Conservation (phyloP, 2,888 invertebrate genomes). For the Callyntrura sp. region DNA sequence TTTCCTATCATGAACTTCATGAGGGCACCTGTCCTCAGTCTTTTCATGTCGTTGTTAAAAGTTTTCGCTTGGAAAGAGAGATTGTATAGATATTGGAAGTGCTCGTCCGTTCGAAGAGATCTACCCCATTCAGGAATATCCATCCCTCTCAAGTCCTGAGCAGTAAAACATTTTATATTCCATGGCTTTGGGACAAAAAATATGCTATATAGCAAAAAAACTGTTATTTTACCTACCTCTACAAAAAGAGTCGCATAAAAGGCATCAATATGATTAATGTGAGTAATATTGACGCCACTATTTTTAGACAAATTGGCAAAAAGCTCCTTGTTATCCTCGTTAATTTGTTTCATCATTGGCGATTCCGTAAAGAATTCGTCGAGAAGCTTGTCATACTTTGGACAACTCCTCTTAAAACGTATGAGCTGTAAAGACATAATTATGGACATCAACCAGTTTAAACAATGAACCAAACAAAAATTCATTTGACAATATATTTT, state of each 20-base stretch:
- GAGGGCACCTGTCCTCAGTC: slow-evolving; percentile 71
- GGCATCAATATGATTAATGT: slow-evolving; percentile 65
- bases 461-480: neutral
- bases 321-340: slow-evolving; percentile 70
- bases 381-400: slow-evolving; percentile 59
- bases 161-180: too few relatives aligned
- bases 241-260: slow-evolving; percentile 75
- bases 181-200: too few relatives aligned
- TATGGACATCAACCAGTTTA: neutral
- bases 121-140: slow-evolving; percentile 77
- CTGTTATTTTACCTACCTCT: slow-evolving; percentile 59
- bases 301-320: slow-evolving; percentile 49
- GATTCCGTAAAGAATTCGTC: slow-evolving; percentile 62
- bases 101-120: slow-evolving; percentile 50
- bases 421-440: slow-evolving; percentile 66
- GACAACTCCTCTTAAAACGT: slow-evolving; percentile 65
- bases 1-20: slow-evolving; percentile 64
- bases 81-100: slow-evolving; percentile 79
- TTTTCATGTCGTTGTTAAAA: slow-evolving; percentile 65
- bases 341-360: slow-evolving; percentile 70
- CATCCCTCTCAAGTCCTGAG: slow-evolving; percentile 67
- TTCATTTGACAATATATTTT: neutral
- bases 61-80: slow-evolving; percentile 72
- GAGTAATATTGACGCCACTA: slow-evolving; percentile 76
- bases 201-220: neutral